These are phyloP conservation scores for Eupithecia pulchellata DNA, from an alignment of 2,888 invertebrate species.

Conservation along the genomic window DNA sequence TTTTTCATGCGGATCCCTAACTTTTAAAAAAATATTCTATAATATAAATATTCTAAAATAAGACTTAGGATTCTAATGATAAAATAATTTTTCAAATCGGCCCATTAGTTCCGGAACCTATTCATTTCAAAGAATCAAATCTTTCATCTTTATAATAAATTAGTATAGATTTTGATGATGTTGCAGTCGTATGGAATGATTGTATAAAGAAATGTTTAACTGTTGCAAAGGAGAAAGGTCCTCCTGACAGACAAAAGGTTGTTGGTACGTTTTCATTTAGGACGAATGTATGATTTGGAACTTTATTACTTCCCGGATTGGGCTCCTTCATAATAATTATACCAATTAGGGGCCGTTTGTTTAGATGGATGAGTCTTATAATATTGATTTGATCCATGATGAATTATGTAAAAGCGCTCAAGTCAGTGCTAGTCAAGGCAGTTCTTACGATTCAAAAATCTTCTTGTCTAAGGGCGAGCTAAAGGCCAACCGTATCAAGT, in stretches of 20 bases:
- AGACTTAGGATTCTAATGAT: no score
- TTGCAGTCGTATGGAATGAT: neutral
- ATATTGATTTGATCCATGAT: neutral
- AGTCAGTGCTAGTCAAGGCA: neutral
- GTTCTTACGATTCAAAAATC: neutral
- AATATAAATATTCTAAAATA: no score
- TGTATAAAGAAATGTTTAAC: neutral
- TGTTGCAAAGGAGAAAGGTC: neutral
- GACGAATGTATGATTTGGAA: neutral
- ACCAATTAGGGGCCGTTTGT: no score
- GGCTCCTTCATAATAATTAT: no score
- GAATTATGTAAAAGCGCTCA: neutral
- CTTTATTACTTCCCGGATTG: neutral
- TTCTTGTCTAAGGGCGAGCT: neutral
- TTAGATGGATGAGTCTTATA: neutral
- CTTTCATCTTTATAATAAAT: no score
- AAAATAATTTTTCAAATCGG: no score
- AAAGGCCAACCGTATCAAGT: neutral
- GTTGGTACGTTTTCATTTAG: neutral
- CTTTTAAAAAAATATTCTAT: no score
- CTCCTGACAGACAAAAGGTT: neutral
- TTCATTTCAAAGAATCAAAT: no score
- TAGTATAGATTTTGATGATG: neutral
- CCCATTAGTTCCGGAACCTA: no score
- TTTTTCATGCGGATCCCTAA: no score